phyloP scores from a whole-genome alignment of 2,888 invertebrate genomes.

The Trichogramma evanescens region DNA sequence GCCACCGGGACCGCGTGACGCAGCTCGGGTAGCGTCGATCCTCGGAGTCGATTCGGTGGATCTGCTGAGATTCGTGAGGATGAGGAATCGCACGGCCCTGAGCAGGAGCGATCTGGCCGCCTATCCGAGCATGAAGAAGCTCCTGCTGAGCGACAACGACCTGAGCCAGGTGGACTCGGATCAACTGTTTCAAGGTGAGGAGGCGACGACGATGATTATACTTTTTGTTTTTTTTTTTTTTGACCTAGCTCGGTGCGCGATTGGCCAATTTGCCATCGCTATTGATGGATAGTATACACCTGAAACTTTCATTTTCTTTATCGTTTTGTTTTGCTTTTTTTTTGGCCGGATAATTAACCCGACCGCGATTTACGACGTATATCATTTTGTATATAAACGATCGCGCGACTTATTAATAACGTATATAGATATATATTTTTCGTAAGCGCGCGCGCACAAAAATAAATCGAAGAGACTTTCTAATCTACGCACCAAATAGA shows the following conservation, averaged over 20 bases:
- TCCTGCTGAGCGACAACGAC: conserved; percentile 38
- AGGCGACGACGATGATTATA: neutral
- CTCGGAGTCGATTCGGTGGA: conserved; percentile 10
- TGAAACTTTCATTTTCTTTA: conserved; percentile 52
- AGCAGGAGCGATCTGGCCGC: conserved; percentile 9
- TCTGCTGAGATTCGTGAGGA: conserved; percentile 2
- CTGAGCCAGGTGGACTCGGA: conserved; percentile 56
- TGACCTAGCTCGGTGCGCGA: too few species aligned
- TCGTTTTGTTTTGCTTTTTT: neutral
- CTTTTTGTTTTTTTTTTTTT: neutral
- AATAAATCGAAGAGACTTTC: too few species aligned
- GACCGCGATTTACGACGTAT: too few species aligned
- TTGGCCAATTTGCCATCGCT: conserved; percentile 53
- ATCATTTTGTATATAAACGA: too few species aligned
- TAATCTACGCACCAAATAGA: too few species aligned
- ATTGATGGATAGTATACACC: too few species aligned
- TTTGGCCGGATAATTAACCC: neutral
- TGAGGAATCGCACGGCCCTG: conserved; percentile 3
- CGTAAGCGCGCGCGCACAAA: too few species aligned
- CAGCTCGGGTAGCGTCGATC: conserved; percentile 5
- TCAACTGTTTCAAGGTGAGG: conserved; percentile 46
- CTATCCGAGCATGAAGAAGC: conserved; percentile 9
- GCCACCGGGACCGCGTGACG: conserved; percentile 7
- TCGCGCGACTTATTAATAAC: too few species aligned
- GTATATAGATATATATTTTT: too few species aligned